These are phyloP conservation scores for Tokudaia muenninki DNA, from an alignment of 2,797 vertebrate genomes.

Conservation along the genomic window DNA sequence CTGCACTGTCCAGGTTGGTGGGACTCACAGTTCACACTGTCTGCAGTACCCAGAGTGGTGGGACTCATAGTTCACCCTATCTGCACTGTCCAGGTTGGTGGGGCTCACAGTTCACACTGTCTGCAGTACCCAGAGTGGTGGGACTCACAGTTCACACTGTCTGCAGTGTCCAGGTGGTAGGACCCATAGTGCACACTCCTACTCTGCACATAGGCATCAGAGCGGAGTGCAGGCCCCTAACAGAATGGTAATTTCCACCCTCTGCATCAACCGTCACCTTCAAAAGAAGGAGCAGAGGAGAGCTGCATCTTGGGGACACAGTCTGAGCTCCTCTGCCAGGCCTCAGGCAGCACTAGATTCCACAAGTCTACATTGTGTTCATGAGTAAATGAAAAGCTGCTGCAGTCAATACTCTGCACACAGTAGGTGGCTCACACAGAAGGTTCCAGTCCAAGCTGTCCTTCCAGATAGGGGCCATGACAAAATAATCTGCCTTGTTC, in stretches of 20 bases:
- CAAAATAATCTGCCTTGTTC: conserved; percentile 52
- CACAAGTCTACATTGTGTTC: accelerated
- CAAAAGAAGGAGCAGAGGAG: not conserved
- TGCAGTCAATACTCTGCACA: too few species aligned
- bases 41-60: conserved; percentile 4
- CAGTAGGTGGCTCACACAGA: not conserved
- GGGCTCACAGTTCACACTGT: not conserved
- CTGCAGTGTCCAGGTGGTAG: not conserved
- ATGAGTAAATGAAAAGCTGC: not conserved
- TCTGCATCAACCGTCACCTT: accelerated
- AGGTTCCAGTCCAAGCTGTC: conserved; percentile 66
- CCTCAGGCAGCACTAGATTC: accelerated
- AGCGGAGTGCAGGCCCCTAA: accelerated
- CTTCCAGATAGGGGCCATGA: accelerated
- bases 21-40: not conserved
- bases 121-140: not conserved
- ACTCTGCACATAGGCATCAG: accelerated
- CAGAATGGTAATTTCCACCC: accelerated
- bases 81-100: not conserved
- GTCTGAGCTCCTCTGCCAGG: not conserved
- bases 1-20: not conserved
- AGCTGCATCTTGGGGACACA: accelerated
- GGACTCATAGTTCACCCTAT: too few species aligned
- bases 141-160: not conserved
- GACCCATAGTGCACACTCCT: accelerated